These are phyloP conservation scores for Drosophila barbarae DNA, from an alignment of 2,888 invertebrate genomes.

Conservation along the genomic window DNA sequence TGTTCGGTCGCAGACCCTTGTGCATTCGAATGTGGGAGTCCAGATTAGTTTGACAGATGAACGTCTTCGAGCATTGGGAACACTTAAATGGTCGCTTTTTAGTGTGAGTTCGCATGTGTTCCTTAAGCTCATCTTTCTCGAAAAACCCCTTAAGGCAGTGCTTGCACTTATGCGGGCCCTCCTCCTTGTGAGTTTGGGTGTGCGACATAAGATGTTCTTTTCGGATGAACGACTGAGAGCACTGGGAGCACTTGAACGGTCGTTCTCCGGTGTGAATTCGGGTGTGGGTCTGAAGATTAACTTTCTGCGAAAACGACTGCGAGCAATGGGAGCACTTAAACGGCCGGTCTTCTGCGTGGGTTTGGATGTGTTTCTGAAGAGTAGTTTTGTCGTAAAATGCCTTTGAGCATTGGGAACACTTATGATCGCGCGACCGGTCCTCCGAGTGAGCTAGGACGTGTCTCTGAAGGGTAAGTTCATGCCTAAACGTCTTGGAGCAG, in stretches of 20 bases:
- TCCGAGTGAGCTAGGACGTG: background rate
- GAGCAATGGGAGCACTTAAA: background rate
- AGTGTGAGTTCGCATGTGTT: background rate
- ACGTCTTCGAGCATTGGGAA: background rate
- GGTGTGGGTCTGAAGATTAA: background rate
- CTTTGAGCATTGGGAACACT: background rate
- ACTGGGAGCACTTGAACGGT: background rate
- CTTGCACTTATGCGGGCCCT: background rate
- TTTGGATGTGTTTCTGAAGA: background rate
- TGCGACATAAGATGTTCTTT: background rate
- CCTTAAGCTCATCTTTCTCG: background rate
- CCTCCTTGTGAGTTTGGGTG: background rate
- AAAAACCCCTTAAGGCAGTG: background rate
- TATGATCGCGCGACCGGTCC: background rate
- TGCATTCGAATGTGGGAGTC: background rate
- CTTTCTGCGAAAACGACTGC: background rate
- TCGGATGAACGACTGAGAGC: background rate
- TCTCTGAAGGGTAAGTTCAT: background rate
- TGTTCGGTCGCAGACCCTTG: background rate
- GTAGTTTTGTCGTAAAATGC: background rate
- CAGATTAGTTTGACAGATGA: background rate
- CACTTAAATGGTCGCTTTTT: background rate
- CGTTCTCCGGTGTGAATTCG: constrained; percentile 1
- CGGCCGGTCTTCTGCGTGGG: background rate
- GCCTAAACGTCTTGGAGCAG: background rate